Percentiles rank a stretch among this genome's conserved stretches.
Evolutionary conservation across 2,113 vertebrate genomes (phyloP).

Genomic region (Melanotaenia duboulayi): DNA sequence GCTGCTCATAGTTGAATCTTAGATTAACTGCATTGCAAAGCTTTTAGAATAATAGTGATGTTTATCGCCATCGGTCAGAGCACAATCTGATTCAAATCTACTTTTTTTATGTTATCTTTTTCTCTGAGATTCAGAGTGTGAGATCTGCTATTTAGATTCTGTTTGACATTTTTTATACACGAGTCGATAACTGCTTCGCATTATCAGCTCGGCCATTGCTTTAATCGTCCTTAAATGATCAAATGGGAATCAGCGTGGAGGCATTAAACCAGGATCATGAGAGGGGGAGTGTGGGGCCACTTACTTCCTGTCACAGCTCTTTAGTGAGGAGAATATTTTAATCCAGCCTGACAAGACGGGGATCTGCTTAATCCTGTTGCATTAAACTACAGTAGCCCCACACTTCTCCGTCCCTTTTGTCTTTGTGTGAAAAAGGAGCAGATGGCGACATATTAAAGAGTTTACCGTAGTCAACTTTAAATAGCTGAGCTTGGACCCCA

Average conservation of each 20-base stretch:
- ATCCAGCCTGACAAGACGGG: constrained; percentile 79
- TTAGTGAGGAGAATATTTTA: constrained; percentile 77
- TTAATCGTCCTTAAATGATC: constrained; percentile 67
- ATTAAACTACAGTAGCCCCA: constrained; percentile 77
- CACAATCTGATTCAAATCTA: constrained; percentile 1
- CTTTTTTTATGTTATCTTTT: constrained; percentile 11
- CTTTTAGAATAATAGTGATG: constrained; percentile 18
- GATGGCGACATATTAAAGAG: constrained; percentile 64
- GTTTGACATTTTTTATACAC: not conserved
- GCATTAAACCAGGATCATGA: constrained; percentile 57
- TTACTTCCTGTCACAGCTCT: constrained; percentile 62
- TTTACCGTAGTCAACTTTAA: constrained; percentile 65
- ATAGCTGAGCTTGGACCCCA: constrained; percentile 41
- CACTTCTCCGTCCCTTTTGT: constrained; percentile 61
- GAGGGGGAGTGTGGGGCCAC: constrained; percentile 49
- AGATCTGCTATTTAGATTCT: constrained; percentile 16
- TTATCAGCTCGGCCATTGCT: constrained; percentile 59
- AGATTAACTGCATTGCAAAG: constrained; percentile 49
- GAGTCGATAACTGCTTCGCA: constrained; percentile 54
- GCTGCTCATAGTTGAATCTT: constrained; percentile 68
- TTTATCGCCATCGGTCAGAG: constrained; percentile 42
- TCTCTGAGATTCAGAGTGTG: not conserved
- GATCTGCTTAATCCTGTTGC: constrained; percentile 84
- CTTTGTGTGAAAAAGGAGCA: constrained; percentile 67
- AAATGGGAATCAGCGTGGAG: constrained; percentile 65